Conservation (phyloP, 2,113 vertebrate species). For the Mustelus asterias region DNA sequence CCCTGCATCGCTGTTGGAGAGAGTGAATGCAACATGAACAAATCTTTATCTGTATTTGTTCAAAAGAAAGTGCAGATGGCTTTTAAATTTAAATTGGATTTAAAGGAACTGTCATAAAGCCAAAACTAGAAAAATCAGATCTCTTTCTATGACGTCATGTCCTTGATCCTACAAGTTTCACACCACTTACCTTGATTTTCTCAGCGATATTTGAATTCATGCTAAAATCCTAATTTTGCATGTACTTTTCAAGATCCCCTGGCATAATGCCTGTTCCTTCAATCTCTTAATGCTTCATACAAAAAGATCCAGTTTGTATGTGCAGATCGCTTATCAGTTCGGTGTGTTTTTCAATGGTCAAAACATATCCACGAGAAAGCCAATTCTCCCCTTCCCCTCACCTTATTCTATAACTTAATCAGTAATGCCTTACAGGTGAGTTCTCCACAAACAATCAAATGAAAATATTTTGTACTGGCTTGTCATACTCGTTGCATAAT, state of each 20-base stretch:
- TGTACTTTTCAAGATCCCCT: neutral
- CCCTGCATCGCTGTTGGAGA: too few species aligned
- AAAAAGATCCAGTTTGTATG: neutral
- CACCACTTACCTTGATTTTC: neutral
- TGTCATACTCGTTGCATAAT: neutral
- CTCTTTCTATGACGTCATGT: neutral
- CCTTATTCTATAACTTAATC: neutral
- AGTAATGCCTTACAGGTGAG: neutral
- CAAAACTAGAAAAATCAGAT: neutral
- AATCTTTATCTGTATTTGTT: neutral
- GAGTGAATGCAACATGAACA: too few species aligned
- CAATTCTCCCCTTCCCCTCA: neutral
- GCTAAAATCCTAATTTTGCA: neutral
- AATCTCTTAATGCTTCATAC: neutral
- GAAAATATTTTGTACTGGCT: neutral
- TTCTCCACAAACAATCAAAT: neutral
- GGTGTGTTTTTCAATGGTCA: neutral
- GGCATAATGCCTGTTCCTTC: neutral
- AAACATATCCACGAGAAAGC: neutral
- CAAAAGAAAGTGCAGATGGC: neutral
- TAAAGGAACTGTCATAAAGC: neutral
- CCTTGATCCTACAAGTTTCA: neutral
- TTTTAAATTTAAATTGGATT: neutral
- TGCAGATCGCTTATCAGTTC: neutral
- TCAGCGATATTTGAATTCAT: neutral